phyloP scores from a whole-genome alignment of 2,797 vertebrate genomes.

The Mareca penelope region DNA sequence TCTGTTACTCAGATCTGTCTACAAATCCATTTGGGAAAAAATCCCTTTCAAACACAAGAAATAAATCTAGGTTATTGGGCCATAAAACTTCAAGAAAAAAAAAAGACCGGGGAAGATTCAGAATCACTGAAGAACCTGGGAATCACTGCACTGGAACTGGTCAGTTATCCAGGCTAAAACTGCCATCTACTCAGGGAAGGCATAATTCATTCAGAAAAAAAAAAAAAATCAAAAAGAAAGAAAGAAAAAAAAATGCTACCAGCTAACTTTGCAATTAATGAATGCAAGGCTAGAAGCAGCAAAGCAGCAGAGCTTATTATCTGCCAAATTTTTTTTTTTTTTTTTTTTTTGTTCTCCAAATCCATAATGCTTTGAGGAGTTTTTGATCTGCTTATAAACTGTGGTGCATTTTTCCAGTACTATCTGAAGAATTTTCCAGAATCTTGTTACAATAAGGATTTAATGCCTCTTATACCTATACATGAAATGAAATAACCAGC shows the following conservation, averaged over 20 bases:
- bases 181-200: neutral
- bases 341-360: neutral
- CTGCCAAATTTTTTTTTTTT: neutral
- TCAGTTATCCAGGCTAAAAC: slow-evolving; percentile 30
- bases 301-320: slow-evolving; percentile 35
- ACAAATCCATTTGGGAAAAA: neutral
- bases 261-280: slow-evolving; percentile 46
- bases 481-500: neutral
- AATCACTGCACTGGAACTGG: neutral
- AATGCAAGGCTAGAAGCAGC: slow-evolving; percentile 31
- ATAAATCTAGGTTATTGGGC: neutral
- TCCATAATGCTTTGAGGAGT: slow-evolving; percentile 9
- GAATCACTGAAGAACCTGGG: neutral
- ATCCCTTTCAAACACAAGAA: neutral
- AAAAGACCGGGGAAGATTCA: neutral
- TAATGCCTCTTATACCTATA: neutral
- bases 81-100: neutral
- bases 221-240: neutral
- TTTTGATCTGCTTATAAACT: slow-evolving; percentile 41
- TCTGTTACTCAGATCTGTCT: neutral
- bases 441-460: slow-evolving; percentile 25
- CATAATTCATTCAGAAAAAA: neutral
- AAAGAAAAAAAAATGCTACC: neutral
- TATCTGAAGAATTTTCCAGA: slow-evolving; percentile 14
- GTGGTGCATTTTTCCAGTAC: neutral